Evolutionary conservation across 2,113 vertebrate genomes (phyloP).

Genomic region (Scopus umbretta): DNA sequence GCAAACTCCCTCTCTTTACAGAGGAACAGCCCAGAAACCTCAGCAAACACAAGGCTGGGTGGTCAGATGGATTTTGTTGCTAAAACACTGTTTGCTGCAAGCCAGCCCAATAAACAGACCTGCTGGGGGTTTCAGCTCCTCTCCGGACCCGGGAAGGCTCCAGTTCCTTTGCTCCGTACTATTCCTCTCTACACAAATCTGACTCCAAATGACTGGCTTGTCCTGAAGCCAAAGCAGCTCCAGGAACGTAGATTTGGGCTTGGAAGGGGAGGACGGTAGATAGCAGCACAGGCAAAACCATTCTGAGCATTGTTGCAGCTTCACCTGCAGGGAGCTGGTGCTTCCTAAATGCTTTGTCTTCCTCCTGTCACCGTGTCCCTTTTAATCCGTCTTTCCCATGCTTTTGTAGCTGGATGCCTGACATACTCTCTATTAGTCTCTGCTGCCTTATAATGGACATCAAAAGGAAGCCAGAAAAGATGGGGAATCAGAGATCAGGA

Average conservation of each 20-base stretch:
- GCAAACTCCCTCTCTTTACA: neutral
- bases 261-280: neutral
- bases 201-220: neutral
- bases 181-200: neutral
- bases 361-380: neutral
- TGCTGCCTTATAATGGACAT: neutral
- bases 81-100: neutral
- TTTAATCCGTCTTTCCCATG: neutral
- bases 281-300: neutral
- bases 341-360: neutral
- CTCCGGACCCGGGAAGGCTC: neutral
- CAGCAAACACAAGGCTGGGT: neutral
- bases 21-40: neutral
- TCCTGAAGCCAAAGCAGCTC: neutral
- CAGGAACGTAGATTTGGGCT: neutral
- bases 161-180: neutral
- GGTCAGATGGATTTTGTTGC: neutral
- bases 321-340: neutral
- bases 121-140: neutral
- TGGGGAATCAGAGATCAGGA: constrained; percentile 1
- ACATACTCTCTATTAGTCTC: neutral
- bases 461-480: constrained; percentile 27
- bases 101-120: neutral
- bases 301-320: neutral
- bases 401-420: neutral